These are phyloP conservation scores for Spinus olivaceus DNA, from an alignment of 2,797 vertebrate genomes.

Conservation along the genomic window DNA sequence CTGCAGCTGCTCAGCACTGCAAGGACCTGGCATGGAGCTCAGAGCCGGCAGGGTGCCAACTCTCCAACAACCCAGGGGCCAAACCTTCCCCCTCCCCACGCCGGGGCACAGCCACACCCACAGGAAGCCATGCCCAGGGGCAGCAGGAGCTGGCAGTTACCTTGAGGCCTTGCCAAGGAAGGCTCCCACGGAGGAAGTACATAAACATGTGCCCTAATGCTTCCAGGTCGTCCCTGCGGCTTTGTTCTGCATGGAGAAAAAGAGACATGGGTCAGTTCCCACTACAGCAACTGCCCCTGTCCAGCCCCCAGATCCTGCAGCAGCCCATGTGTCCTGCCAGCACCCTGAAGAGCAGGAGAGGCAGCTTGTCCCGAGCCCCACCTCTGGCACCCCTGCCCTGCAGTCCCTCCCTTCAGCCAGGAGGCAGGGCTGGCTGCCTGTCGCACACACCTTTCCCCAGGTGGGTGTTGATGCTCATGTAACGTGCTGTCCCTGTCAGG, in stretches of 20 bases:
- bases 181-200: constrained; percentile 97
- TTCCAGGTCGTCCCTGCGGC: constrained; percentile 95
- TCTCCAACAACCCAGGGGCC: background rate
- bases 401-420: background rate
- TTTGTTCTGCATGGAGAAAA: constrained; percentile 85
- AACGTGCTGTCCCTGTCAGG: constrained; percentile 95
- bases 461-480: constrained; percentile 99
- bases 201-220: constrained; percentile 99
- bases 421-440: background rate
- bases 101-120: background rate
- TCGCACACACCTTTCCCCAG: constrained; percentile 88
- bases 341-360: background rate
- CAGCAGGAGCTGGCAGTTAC: constrained; percentile 63
- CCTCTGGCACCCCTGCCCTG: background rate
- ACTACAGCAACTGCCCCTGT: background rate
- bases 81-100: background rate
- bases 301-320: background rate
- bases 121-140: background rate
- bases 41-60: background rate
- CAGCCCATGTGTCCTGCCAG: background rate
- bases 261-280: rapidly evolving
- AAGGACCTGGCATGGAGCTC: background rate
- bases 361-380: background rate
- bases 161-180: constrained; percentile 99
- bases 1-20: background rate